Evolutionary conservation across 2,888 invertebrate genomes (phyloP).

Genomic region (Choreutis nemorana): DNA sequence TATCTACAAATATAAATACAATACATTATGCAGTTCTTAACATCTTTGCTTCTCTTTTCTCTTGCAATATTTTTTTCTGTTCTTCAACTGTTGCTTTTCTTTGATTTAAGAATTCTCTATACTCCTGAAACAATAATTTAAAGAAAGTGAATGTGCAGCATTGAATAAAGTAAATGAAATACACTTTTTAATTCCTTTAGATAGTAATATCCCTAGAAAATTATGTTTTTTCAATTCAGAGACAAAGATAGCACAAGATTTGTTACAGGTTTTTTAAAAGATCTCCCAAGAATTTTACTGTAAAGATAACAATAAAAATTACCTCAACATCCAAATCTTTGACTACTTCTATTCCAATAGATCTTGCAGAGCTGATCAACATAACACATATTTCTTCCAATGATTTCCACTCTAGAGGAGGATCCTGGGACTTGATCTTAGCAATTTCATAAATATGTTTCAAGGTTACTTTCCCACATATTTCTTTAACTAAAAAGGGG

Average conservation of each 20-base stretch:
- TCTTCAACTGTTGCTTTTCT: slow-evolving; percentile 74
- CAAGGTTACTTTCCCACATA: slow-evolving; percentile 87
- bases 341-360: slow-evolving; percentile 88
- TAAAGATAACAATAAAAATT: slow-evolving; percentile 8
- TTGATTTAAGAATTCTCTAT: slow-evolving; percentile 81
- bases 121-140: slow-evolving; percentile 65
- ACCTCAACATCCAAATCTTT: slow-evolving; percentile 73
- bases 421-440: slow-evolving; percentile 91
- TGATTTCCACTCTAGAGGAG: slow-evolving; percentile 68
- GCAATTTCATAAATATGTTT: slow-evolving; percentile 99
- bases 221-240: too few relatives aligned
- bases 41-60: slow-evolving; percentile 90
- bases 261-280: too few relatives aligned
- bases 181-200: not conserved
- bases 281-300: too few relatives aligned
- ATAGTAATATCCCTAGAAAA: too few relatives aligned
- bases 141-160: too few relatives aligned
- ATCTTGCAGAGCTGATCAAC: slow-evolving; percentile 79
- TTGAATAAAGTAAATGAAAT: too few relatives aligned
- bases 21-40: slow-evolving; percentile 72
- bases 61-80: slow-evolving; percentile 80
- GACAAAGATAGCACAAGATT: too few relatives aligned
- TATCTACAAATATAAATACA: slow-evolving; percentile 1
- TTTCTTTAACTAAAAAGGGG: slow-evolving; percentile 74
- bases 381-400: slow-evolving; percentile 80